Conservation (phyloP, 1,140 invertebrate genomes). For the Phenacoccus solenopsis region DNA sequence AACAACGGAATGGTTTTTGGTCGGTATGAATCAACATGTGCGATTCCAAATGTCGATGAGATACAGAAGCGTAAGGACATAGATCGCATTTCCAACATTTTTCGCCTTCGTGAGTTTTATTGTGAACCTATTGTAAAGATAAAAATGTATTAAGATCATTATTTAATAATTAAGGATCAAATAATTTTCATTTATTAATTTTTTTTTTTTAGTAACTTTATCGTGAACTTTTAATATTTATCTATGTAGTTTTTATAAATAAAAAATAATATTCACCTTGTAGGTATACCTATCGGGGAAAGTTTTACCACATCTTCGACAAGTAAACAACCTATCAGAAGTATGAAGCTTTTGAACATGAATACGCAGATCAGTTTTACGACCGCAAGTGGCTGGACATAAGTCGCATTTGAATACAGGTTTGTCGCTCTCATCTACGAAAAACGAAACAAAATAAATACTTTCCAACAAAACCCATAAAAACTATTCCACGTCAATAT, state of each 20-base stretch:
- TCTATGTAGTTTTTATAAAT: neutral
- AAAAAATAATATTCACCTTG: slow-evolving; percentile 35
- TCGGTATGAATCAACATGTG: slow-evolving; percentile 94
- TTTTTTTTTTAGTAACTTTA: neutral
- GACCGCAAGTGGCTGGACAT: slow-evolving; percentile 90
- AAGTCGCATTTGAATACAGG: slow-evolving; percentile 89
- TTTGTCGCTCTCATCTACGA: slow-evolving; percentile 50
- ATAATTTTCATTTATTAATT: slow-evolving; percentile 10
- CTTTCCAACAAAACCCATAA: slow-evolving; percentile 6
- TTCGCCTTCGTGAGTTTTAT: slow-evolving; percentile 89
- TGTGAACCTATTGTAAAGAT: slow-evolving; percentile 41
- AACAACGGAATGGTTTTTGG: slow-evolving; percentile 76
- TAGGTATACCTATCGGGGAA: slow-evolving; percentile 69
- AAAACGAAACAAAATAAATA: too few species aligned
- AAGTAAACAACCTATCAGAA: slow-evolving; percentile 79
- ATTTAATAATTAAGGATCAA: neutral
- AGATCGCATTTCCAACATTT: slow-evolving; percentile 93
- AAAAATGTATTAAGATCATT: neutral
- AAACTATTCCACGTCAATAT: neutral
- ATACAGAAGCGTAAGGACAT: slow-evolving; percentile 88
- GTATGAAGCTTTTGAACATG: slow-evolving; percentile 95
- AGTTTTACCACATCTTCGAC: slow-evolving; percentile 82
- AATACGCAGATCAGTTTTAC: slow-evolving; percentile 91
- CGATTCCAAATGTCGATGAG: slow-evolving; percentile 82
- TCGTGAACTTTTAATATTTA: neutral